Evolutionary conservation across 1,140 invertebrate species (phyloP).

Genomic region (silkworm (Bombyx mori)): DNA sequence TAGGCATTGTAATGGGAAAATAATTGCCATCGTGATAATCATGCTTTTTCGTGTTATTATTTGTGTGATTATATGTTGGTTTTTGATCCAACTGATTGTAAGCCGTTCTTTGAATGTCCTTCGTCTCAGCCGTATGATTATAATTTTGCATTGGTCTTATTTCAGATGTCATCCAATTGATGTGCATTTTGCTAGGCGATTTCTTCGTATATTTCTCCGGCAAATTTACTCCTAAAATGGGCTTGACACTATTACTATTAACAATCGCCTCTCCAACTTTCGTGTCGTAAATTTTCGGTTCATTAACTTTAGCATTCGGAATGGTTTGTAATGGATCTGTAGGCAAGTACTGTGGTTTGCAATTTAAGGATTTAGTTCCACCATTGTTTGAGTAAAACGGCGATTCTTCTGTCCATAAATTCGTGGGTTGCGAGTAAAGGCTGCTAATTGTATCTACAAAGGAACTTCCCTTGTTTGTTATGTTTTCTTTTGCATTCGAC

Average conservation of each 20-base stretch:
- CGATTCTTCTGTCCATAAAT: slow-evolving; percentile 55
- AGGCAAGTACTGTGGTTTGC: slow-evolving; percentile 45
- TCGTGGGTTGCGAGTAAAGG: slow-evolving; percentile 57
- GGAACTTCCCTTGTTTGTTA: slow-evolving; percentile 34
- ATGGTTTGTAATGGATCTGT: slow-evolving; percentile 35
- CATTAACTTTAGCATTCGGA: slow-evolving; percentile 24
- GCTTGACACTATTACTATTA: slow-evolving; percentile 20
- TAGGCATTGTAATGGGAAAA: slow-evolving; percentile 58
- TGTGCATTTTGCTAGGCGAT: slow-evolving; percentile 61
- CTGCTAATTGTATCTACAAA: slow-evolving; percentile 51
- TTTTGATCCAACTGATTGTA: slow-evolving; percentile 44
- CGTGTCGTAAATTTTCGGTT: not conserved
- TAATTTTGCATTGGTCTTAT: slow-evolving; percentile 49
- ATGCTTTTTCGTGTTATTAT: slow-evolving; percentile 40
- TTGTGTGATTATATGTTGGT: slow-evolving; percentile 33
- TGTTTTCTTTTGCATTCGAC: slow-evolving; percentile 41
- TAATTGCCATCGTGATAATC: slow-evolving; percentile 47
- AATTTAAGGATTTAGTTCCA: slow-evolving; percentile 34
- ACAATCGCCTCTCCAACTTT: not conserved
- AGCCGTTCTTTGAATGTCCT: slow-evolving; percentile 38
- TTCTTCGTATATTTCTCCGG: slow-evolving; percentile 59
- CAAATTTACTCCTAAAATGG: slow-evolving; percentile 27
- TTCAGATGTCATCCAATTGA: slow-evolving; percentile 67
- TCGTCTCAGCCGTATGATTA: slow-evolving; percentile 35
- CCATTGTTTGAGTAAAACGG: slow-evolving; percentile 48